A percentile compares a stretch with the other conserved stretches of the same genome.
These are phyloP conservation scores for Hydractinia symbiolongicarpus DNA, from an alignment of 30 jellyfish, hydroid and myxozoan genomes.

Conservation along the genomic window DNA sequence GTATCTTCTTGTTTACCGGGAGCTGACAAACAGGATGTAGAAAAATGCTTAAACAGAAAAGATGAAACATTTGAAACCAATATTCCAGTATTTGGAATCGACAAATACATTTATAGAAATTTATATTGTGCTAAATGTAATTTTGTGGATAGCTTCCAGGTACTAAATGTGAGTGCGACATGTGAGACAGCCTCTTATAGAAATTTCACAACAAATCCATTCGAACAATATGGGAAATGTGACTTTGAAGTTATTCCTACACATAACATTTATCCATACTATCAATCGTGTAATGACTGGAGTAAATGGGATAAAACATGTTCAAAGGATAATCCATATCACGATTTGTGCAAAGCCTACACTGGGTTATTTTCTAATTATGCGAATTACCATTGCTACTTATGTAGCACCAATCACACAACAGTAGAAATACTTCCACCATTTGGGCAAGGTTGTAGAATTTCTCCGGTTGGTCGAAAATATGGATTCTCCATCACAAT, in stretches of 20 bases:
- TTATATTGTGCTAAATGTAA: conserved; percentile 23
- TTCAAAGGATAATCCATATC: not conserved
- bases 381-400: conserved; percentile 1
- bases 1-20: not conserved
- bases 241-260: not conserved
- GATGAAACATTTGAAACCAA: not conserved
- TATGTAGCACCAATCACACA: not conserved
- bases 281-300: no score
- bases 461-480: not conserved
- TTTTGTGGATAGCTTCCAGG: not conserved
- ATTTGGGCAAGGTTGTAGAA: not conserved
- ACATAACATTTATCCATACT: not conserved
- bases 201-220: not conserved
- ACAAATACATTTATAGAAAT: conserved; percentile 8
- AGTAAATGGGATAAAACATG: not conserved
- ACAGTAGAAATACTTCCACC: not conserved
- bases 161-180: not conserved
- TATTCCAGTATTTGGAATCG: conserved; percentile 22
- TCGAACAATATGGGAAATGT: not conserved
- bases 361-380: not conserved
- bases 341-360: conserved; percentile 23
- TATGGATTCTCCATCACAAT: conserved; percentile 9
- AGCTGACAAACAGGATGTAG: not conserved
- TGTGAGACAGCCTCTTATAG: not conserved
- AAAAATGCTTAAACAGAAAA: not conserved